phyloP scores from a whole-genome alignment of 2,113 vertebrate species.

The Cyphomyrus plagiostoma region DNA sequence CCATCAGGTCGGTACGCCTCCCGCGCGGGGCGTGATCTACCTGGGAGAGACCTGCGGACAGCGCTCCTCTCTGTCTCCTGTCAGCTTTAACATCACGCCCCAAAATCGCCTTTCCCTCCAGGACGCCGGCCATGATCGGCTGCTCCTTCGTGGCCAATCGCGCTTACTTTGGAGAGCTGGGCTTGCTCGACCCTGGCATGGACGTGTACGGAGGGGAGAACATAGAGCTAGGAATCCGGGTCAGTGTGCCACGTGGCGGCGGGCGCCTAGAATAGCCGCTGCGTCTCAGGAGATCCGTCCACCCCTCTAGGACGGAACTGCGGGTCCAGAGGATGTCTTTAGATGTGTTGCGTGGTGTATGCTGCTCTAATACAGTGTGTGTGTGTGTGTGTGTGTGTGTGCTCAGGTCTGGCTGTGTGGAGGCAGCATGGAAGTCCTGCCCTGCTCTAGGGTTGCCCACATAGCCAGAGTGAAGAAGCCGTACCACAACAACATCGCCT shows the following conservation, averaged over 20 bases:
- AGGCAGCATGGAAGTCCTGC: slow-evolving; percentile 96
- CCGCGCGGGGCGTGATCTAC: not conserved
- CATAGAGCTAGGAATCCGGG: slow-evolving; percentile 96
- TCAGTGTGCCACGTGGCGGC: slow-evolving; percentile 59
- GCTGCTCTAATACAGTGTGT: not conserved
- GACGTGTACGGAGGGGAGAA: slow-evolving; percentile 97
- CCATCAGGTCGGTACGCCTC: slow-evolving; percentile 72
- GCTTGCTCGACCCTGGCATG: slow-evolving; percentile 92
- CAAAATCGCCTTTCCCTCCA: slow-evolving; percentile 36
- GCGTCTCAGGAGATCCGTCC: not conserved
- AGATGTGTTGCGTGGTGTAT: not conserved
- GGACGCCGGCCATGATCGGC: slow-evolving; percentile 95
- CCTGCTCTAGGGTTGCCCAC: slow-evolving; percentile 91
- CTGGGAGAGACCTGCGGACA: too few species aligned
- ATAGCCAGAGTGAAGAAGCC: slow-evolving; percentile 92
- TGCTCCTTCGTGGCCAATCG: slow-evolving; percentile 93
- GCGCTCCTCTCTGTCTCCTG: not conserved
- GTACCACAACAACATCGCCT: slow-evolving; percentile 88
- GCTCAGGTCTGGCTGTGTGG: slow-evolving; percentile 91
- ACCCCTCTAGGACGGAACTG: not conserved
- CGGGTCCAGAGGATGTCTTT: not conserved
- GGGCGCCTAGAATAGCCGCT: not conserved
- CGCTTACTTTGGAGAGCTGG: slow-evolving; percentile 86
- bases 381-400: slow-evolving; percentile 8
- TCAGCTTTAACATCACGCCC: not conserved